Evolutionary conservation across 1,140 invertebrate genomes (phyloP), one percentile per base, ranked within the genome.

Genomic region (Dufourea novaeangliae): DNA sequence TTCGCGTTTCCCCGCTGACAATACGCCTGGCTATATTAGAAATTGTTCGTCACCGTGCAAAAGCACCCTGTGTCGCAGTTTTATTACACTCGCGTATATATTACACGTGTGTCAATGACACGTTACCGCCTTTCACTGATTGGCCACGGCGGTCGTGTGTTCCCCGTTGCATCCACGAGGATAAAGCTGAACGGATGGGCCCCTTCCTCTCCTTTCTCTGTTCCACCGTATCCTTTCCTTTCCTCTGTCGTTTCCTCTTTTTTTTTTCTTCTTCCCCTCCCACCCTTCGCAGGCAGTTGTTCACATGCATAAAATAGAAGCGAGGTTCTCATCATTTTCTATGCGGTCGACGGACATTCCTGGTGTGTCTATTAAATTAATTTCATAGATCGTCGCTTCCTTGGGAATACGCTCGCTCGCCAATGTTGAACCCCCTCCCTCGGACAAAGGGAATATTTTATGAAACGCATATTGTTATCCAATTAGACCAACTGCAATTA

Each of bases 151-250:
- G 32, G 41, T 69, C 75, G 66, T 74, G 79, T 79, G 64, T 67
- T 27, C 56, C 41, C 37, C 56, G n/a, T n/a, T n/a, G 59, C 56
- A 71, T 71, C 61, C 72, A 66, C 20, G 39, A 74, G 73, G 52
- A 85, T 80, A 63, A n/a, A 85, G 67, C 79, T 80, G 75, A 82
- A 78, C 85, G 80, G 85, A 88, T 87, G 83, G 61, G 79, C 62
- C 50, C 52, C 78, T 82, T 80, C 79, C 84, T 86, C 70, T 81
- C 57, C 70, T 63, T 68, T 50, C 78, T 56, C 57, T 75, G 29
- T 75, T 44, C n/a, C 68, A 62, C 25, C 27, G 22, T 57, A 10
- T 29, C 61, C 61, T 56, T 57, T 62, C 32, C 61, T 69, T 59
- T 69, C 37, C 54, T 34, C 41, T 20, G 4, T 37, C 32, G 20